Percentiles rank a stretch among this genome's conserved stretches.
Evolutionary conservation across 2,113 vertebrate species (phyloP).

Genomic region (Tragelaphus imberbis): DNA sequence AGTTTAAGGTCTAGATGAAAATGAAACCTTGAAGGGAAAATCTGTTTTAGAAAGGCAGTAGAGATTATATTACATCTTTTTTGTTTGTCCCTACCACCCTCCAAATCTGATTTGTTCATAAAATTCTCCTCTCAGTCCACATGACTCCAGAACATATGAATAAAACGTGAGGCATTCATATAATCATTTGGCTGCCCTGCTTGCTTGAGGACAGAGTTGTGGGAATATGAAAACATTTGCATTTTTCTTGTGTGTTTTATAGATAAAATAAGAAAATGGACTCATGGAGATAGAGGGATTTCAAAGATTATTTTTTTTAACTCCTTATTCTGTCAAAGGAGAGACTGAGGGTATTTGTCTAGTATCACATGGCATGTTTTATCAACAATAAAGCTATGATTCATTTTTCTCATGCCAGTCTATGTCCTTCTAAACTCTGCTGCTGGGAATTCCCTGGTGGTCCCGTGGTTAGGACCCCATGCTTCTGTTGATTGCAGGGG

Average conservation of each 20-base stretch:
- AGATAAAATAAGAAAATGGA: background rate
- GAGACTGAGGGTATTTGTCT: background rate
- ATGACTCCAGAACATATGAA: background rate
- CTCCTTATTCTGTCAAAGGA: background rate
- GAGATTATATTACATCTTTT: background rate
- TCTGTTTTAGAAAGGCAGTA: slow-evolving; percentile 12
- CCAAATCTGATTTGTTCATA: slow-evolving; percentile 2
- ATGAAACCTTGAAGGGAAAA: slow-evolving; percentile 23
- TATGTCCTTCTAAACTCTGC: background rate
- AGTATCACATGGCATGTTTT: background rate
- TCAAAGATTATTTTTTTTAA: background rate
- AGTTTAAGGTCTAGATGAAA: background rate
- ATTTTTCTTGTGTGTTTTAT: background rate
- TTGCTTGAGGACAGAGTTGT: background rate
- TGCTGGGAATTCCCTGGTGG: background rate
- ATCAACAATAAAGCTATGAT: background rate
- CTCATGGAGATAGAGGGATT: background rate
- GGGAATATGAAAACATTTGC: background rate
- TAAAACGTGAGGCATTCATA: background rate
- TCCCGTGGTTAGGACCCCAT: background rate
- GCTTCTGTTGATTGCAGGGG: background rate
- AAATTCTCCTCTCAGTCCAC: background rate
- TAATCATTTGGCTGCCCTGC: background rate
- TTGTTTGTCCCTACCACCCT: background rate
- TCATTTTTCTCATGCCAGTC: background rate